phyloP scores from a whole-genome alignment of 2,797 vertebrate genomes.

The Aviceda cuculoides region DNA sequence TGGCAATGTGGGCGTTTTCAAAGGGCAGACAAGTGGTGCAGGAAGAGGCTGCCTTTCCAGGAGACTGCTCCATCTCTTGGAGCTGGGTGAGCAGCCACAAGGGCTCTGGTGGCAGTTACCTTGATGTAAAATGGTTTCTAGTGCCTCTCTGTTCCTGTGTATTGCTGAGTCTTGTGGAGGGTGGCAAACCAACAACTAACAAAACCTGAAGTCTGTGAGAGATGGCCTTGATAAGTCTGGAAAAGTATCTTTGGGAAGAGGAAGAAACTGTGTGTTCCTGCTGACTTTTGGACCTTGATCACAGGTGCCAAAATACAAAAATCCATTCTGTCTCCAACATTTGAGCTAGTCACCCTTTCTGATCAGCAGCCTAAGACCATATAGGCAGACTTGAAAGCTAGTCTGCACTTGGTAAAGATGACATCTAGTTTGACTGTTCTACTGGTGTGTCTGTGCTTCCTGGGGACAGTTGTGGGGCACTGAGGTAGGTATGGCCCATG shows the following conservation, averaged over 20 bases:
- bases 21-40: not conserved
- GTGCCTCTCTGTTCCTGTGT: not conserved
- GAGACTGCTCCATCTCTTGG: not conserved
- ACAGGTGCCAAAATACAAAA: not conserved
- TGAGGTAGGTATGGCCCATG: not conserved
- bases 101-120: not conserved
- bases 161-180: not conserved
- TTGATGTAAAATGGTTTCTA: not conserved
- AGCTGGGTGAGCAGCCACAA: not conserved
- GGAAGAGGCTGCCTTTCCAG: not conserved
- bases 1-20: not conserved
- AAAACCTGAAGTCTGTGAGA: not conserved
- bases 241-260: not conserved
- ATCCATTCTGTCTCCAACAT: not conserved
- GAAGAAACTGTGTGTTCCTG: not conserved
- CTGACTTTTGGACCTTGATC: not conserved
- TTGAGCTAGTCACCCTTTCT: not conserved
- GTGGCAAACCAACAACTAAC: not conserved
- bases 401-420: fast-evolving
- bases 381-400: not conserved
- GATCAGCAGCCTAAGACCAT: not conserved
- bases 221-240: not conserved
- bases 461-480: no score
- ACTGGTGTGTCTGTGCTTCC: not conserved
- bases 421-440: not conserved